Conservation (phyloP, 2,113 vertebrate genomes). For the Anser brachyrhynchus region DNA sequence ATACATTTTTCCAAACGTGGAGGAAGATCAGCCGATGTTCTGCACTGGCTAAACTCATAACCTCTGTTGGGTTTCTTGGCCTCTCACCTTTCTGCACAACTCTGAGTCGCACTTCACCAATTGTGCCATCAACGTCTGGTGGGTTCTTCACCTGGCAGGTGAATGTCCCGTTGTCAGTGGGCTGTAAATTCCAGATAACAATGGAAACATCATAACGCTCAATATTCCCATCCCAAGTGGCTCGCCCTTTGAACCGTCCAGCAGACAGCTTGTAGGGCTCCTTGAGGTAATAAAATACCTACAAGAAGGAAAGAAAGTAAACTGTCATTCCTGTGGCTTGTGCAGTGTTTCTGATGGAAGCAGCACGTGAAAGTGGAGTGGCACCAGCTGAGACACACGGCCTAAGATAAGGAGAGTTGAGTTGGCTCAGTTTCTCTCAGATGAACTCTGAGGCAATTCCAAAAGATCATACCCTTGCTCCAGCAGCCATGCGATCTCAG, state of each 20-base stretch:
- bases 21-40: background rate
- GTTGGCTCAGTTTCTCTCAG: background rate
- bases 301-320: background rate
- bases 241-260: conserved; percentile 82
- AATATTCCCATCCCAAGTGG: conserved; percentile 87
- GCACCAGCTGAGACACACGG: background rate
- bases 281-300: conserved; percentile 88
- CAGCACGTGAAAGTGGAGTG: fast-evolving
- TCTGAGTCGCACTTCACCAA: conserved; percentile 83
- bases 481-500: background rate
- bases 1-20: fast-evolving
- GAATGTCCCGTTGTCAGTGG: conserved; percentile 90
- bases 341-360: background rate
- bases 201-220: conserved; percentile 84
- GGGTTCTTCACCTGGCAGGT: conserved; percentile 92
- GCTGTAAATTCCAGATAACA: conserved; percentile 82
- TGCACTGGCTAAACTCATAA: fast-evolving
- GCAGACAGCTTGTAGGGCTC: conserved; percentile 70
- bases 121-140: conserved; percentile 84
- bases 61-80: fast-evolving
- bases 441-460: background rate
- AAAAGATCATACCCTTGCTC: background rate
- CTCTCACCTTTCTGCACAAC: conserved; percentile 81
- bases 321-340: background rate
- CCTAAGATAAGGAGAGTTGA: too few species aligned